Evolutionary conservation across 2,888 invertebrate species (phyloP), one percentile per base, ranked within the genome.

Genomic region (Yponomeuta malinellus): DNA sequence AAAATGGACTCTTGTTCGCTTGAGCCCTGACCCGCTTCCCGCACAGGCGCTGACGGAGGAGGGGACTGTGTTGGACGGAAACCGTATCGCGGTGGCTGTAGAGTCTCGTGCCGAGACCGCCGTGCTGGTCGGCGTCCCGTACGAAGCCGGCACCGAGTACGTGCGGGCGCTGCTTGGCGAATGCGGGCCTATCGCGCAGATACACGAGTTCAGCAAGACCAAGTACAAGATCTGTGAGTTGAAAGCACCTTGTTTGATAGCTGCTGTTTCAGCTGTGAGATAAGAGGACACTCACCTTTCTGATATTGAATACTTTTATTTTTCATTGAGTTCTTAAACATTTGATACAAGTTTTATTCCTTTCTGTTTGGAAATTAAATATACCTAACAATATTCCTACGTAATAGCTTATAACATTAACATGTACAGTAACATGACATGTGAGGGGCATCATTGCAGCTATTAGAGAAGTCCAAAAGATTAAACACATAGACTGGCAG

Each of bases 171-270:
- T 92, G 78, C 90, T 92, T 84, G 73, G 84, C 69, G 88, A 90
- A 84, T 91, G 91, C 82, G 92, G 92, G 23, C 83, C 85, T 0
- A 87, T 92, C 71, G 85, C 89, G n/a, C 91, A 90, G 75, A 88
- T 92, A 81, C 90, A 90, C 76, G 92, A 92, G 89, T 92, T 91
- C 86, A 90, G 89, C 90, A 92, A 92, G 87, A 90, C 91, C 77
- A 92, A 92, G 82, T 92, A 91, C 80, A 92, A 91, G 84, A 91
- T 91, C 78, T 77, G 91, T 91, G 74, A 89, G 91, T 88, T 5
- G 12, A 33, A 37, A 15, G 70, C 12, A 4, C 37, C 63, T 3
- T 68, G 68, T 48, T 48, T 10, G 43, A 12, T 48, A 4, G n/a
- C 12, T 68, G 10, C 23, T 68, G 4, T 48, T 23, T n/a, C 37